These are phyloP conservation scores for Pomatostomus ruficeps DNA, from an alignment of 2,113 vertebrate genomes.

Conservation along the genomic window DNA sequence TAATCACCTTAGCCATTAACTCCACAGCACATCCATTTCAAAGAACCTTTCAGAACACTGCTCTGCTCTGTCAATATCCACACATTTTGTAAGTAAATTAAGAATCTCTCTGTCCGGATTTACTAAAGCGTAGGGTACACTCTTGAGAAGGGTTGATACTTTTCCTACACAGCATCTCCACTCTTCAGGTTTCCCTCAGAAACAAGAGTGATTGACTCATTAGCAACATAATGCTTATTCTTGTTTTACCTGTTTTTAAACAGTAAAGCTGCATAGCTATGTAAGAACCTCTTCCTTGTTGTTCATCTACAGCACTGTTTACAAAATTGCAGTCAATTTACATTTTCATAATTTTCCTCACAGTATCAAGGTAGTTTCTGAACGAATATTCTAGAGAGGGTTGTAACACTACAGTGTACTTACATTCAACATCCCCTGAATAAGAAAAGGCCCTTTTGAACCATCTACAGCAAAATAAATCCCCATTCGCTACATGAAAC, in stretches of 20 bases:
- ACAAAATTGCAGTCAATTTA: neutral
- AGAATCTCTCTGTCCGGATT: neutral
- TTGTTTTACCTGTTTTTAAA: neutral
- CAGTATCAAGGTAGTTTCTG: neutral
- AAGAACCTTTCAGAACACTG: neutral
- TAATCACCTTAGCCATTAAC: neutral
- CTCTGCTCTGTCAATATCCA: neutral
- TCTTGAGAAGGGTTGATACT: neutral
- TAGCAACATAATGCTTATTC: neutral
- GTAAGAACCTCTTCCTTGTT: neutral
- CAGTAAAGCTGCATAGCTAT: neutral
- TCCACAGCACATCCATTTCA: neutral
- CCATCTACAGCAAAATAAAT: neutral
- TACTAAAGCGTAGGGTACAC: neutral
- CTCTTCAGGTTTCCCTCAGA: neutral
- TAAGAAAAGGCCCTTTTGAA: neutral
- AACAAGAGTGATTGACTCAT: neutral
- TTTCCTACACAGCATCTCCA: neutral
- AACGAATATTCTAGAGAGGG: neutral
- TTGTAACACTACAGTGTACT: neutral
- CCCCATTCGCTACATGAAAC: neutral
- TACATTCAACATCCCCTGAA: neutral
- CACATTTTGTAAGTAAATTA: neutral
- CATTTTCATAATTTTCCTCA: neutral
- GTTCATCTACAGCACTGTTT: neutral